phyloP scores from a whole-genome alignment of 2,113 vertebrate genomes.

The Phalacrocorax pelagicus region DNA sequence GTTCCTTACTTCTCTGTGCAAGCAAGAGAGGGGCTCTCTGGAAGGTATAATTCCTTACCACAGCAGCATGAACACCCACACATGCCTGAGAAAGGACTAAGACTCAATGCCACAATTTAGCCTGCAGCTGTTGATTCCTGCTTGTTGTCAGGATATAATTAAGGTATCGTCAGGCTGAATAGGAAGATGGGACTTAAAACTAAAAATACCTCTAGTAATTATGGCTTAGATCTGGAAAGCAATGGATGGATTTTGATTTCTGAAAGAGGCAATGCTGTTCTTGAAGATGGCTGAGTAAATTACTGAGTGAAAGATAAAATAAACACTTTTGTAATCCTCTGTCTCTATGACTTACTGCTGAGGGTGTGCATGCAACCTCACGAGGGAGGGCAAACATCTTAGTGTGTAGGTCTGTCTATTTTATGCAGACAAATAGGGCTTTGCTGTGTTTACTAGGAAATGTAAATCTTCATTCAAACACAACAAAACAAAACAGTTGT shows the following conservation, averaged over 20 bases:
- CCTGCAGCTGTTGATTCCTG: slow-evolving; percentile 20
- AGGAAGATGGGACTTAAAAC: slow-evolving; percentile 58
- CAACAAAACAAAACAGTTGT: neutral
- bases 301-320: slow-evolving; percentile 11
- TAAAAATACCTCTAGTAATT: slow-evolving; percentile 76
- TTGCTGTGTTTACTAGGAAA: neutral
- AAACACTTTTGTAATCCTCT: slow-evolving; percentile 5
- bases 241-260: slow-evolving; percentile 6
- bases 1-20: neutral
- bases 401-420: neutral
- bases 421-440: neutral
- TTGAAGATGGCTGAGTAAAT: slow-evolving; percentile 14
- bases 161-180: slow-evolving; percentile 52
- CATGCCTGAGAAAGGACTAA: neutral
- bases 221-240: slow-evolving; percentile 40
- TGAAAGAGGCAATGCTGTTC: slow-evolving; percentile 39
- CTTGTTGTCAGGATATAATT: slow-evolving; percentile 62
- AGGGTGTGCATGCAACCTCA: neutral
- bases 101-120: neutral
- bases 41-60: neutral
- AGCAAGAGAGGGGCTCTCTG: neutral
- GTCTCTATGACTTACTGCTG: neutral
- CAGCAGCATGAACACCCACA: neutral
- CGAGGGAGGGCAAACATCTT: neutral
- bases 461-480: neutral